Evolutionary conservation across 2,888 invertebrate species (phyloP), one percentile per base, ranked within the genome.

Genomic region (Andrena marginata): DNA sequence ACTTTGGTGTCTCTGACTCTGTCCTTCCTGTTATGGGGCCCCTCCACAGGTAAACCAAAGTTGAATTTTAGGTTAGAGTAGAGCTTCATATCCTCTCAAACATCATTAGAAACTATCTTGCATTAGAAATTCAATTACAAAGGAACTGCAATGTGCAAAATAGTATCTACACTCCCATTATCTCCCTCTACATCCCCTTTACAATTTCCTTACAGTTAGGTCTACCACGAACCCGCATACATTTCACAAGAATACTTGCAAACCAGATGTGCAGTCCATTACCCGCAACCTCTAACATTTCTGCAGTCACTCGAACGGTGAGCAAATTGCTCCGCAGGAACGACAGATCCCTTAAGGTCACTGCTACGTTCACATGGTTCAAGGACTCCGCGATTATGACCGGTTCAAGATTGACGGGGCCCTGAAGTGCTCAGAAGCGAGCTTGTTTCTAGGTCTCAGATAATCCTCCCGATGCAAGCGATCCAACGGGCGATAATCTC

Each of bases 371-470:
- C 26, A 13, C 23, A 0, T 23, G 26, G 23, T 23, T 23, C 10
- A 56, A 20, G 56, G 56, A 26, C 23, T 56, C 20, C 56, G 23
- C 10, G 23, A 23, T 56, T 56, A 23, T 60, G 60, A 16, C 29
- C 60, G 56, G 23, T 56, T 56, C 56, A 23, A 56, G 56, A 23
- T 56, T 56, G 56, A 23, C 23, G 56, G 23, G 56, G 23, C 23
- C 23, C 56, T 23, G 56, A 56, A 23, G 23, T 54, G 42, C 16
- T 42, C 42, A 16, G 42, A 42, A 42, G 42, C 56, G 10, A 56
- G 56, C 23, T 13, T 56, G 23, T 23, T 26, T 20, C 51, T 51
- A 20, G 51, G 51, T 56, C 56, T 56, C 56, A 56, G 56, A 23
- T 56, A 20, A 56, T 26, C 23, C 56, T 60, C 68, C 54, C 68